phyloP scores from a whole-genome alignment of 2,113 vertebrate species.

The Centrocercus urophasianus region DNA sequence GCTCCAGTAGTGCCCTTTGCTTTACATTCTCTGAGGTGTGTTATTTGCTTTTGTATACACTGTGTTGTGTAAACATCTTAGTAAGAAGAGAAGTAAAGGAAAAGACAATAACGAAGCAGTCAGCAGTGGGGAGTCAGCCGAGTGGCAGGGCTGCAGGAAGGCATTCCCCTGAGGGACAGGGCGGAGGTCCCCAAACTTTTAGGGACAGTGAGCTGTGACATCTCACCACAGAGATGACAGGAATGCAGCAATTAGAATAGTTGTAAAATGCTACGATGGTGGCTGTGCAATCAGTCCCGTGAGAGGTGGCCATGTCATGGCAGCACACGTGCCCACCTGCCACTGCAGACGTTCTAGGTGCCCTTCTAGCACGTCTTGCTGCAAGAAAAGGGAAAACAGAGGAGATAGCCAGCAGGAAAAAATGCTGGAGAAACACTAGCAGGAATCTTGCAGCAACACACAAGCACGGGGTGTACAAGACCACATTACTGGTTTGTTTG shows the following conservation, averaged over 20 bases:
- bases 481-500: neutral
- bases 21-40: neutral
- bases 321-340: accelerated
- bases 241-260: conserved; percentile 7
- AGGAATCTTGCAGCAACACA: neutral
- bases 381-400: neutral
- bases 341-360: neutral
- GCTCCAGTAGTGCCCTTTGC: neutral
- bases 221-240: conserved; percentile 5
- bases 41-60: neutral
- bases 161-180: neutral
- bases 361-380: neutral
- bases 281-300: neutral
- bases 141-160: neutral
- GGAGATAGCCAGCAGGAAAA: accelerated
- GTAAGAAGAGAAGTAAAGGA: neutral
- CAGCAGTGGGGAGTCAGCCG: neutral
- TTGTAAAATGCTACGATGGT: accelerated
- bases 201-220: neutral
- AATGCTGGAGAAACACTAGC: accelerated
- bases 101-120: neutral
- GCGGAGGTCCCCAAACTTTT: neutral
- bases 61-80: neutral
- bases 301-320: neutral
- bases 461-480: neutral